Evolutionary conservation across 2,113 vertebrate genomes (phyloP), one percentile per base, ranked within the genome.

Genomic region (Mormyrus lacerda): DNA sequence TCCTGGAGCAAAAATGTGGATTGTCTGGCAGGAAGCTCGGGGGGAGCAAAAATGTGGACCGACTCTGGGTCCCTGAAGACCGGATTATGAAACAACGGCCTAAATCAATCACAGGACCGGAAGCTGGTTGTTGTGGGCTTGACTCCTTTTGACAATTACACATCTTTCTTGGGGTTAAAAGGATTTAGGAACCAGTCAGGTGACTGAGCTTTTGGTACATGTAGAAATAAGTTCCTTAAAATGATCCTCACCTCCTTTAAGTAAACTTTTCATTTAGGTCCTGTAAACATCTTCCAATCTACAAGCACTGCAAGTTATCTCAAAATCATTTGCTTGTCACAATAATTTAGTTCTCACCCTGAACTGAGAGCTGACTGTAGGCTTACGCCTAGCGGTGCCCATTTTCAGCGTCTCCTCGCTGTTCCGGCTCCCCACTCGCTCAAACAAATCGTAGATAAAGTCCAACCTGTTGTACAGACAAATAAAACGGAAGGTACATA

Each of bases 281-380:
- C 17, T 19, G 8, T 44, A 83, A 47, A 44, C 21, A 47, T 44
- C 44, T 84, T 84, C 82, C 39, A 84, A 84, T n/a, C 21, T 84
- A 47, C 35, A 8, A 47, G 82, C 82, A 83, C 61, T 47, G 17
- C 21, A 47, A 21, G 19, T 84, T 45, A 47, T n/a, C 44, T 24
- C 82, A 10, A 10, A 85, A 11, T 53, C 50, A 87, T 21, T 55
- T 2, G 17, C 39, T 55, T 87, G 8, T 51, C 50, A 10, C 3
- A 5, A 55, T 21, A 8, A 31, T 35, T 55, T 51, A 10, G 10
- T 87, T 53, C 97, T 94, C 94, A 98, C 97, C 95, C 97, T 96
- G 95, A 98, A 98, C 95, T 98, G 97, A 61, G 97, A 98, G 94
- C 97, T 98, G 93, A 98, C 97, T 21, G 97, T 98, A 3, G 97